Conservation (phyloP, 1,140 invertebrate species). For the Drosophila eugracilis region DNA sequence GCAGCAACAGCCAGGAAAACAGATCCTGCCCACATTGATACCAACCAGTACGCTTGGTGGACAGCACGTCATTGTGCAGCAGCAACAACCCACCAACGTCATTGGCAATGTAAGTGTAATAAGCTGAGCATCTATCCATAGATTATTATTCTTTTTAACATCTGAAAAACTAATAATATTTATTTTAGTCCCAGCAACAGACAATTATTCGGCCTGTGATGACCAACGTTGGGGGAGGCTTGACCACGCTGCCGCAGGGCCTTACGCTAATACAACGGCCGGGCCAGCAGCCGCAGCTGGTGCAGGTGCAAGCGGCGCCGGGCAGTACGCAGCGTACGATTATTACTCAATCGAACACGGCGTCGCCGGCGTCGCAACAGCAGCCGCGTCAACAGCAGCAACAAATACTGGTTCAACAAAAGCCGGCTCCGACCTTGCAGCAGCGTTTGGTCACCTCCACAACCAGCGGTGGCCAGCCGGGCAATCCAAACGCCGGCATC, state of each 20-base stretch:
- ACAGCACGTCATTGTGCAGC: constrained; percentile 78
- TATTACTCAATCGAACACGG: constrained; percentile 61
- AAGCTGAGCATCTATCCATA: background rate
- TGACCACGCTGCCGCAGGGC: constrained; percentile 81
- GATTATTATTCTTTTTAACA: background rate
- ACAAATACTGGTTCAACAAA: constrained; percentile 78
- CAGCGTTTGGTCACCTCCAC: constrained; percentile 82
- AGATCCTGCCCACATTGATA: constrained; percentile 77
- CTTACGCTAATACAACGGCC: constrained; percentile 82
- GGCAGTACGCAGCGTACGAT: constrained; percentile 66
- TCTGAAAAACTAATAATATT: background rate
- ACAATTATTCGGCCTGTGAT: constrained; percentile 83
- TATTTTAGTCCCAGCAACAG: constrained; percentile 72
- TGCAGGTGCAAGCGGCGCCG: constrained; percentile 82
- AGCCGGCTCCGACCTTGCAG: constrained; percentile 80
- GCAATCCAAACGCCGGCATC: constrained; percentile 47
- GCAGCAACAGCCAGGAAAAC: constrained; percentile 66
- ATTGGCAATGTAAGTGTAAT: constrained; percentile 72
- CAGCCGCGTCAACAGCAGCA: constrained; percentile 76
- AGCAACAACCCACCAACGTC: constrained; percentile 73
- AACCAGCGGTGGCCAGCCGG: constrained; percentile 69
- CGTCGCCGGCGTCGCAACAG: constrained; percentile 64
- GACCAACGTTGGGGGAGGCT: constrained; percentile 68
- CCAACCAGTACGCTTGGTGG: constrained; percentile 73
- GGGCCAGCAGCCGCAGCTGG: constrained; percentile 82